phyloP scores from a whole-genome alignment of 1,140 invertebrate genomes.

The Drosophila aff. region DNA sequence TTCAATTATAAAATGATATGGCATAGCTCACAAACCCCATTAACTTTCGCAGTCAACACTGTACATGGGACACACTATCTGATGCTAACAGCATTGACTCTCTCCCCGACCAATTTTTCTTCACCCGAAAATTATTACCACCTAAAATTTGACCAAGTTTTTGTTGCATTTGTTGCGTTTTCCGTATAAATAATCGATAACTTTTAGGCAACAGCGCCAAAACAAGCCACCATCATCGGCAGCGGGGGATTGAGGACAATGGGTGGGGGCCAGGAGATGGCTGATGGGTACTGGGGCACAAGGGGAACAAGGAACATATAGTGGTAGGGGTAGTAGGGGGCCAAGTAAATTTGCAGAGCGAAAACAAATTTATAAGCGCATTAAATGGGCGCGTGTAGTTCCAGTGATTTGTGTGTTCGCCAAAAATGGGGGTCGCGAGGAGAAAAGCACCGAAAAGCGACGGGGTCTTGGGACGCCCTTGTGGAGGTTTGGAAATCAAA shows the following conservation, averaged over 20 bases:
- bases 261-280: background rate
- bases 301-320: background rate
- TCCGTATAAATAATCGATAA: conserved; percentile 77
- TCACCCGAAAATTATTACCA: conserved; percentile 45
- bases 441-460: conserved; percentile 13
- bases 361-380: conserved; percentile 83
- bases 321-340: conserved; percentile 10
- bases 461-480: background rate
- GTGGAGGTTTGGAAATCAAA: conserved; percentile 7
- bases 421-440: background rate
- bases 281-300: background rate
- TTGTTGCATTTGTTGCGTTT: conserved; percentile 71
- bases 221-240: conserved; percentile 58
- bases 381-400: conserved; percentile 75
- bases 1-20: conserved; percentile 1
- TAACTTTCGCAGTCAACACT: conserved; percentile 29
- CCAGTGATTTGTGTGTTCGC: conserved; percentile 65
- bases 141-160: conserved; percentile 52
- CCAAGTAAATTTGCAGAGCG: conserved; percentile 70
- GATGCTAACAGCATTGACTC: conserved; percentile 25
- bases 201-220: conserved; percentile 66
- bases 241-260: conserved; percentile 26
- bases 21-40: conserved; percentile 18
- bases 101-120: conserved; percentile 2
- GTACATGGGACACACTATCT: conserved; percentile 41